A percentile compares a stretch with the other conserved stretches of the same genome.
Conservation (phyloP, 2,797 vertebrate genomes). For the Periparus ater region DNA sequence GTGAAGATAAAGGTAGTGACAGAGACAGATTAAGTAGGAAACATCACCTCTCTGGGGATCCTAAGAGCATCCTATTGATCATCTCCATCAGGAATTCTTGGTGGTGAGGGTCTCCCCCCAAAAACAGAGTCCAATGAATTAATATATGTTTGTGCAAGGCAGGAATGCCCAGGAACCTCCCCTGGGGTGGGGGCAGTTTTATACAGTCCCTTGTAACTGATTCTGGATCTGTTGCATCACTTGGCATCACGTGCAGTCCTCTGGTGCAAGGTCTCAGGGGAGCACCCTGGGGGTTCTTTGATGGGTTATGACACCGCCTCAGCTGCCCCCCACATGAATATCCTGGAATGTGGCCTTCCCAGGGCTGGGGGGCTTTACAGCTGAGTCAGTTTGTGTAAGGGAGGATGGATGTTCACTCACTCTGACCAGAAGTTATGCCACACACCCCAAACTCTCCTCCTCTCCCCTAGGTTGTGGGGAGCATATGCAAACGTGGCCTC, state of each 20-base stretch:
- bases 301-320: not conserved
- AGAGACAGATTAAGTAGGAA: not conserved
- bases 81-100: not conserved
- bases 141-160: not conserved
- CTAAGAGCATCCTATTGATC: not conserved
- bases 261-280: too few species aligned
- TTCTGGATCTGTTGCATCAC: not conserved
- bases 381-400: not conserved
- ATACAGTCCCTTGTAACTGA: not conserved
- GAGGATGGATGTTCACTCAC: not conserved
- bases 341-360: not conserved
- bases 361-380: too few species aligned
- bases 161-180: too few species aligned
- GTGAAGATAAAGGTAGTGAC: not conserved
- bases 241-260: not conserved
- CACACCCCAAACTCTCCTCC: not conserved
- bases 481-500: too few species aligned
- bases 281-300: not conserved
- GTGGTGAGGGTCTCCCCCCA: not conserved
- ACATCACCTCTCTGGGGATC: too few species aligned
- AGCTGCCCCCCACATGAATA: not conserved
- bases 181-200: rapidly evolving
- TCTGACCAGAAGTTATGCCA: not conserved
- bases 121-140: not conserved
- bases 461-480: not conserved